Percentiles rank a stretch among this genome's conserved stretches.
Evolutionary conservation across 1,140 invertebrate genomes (phyloP).

Genomic region (Globodera ellingtonae): DNA sequence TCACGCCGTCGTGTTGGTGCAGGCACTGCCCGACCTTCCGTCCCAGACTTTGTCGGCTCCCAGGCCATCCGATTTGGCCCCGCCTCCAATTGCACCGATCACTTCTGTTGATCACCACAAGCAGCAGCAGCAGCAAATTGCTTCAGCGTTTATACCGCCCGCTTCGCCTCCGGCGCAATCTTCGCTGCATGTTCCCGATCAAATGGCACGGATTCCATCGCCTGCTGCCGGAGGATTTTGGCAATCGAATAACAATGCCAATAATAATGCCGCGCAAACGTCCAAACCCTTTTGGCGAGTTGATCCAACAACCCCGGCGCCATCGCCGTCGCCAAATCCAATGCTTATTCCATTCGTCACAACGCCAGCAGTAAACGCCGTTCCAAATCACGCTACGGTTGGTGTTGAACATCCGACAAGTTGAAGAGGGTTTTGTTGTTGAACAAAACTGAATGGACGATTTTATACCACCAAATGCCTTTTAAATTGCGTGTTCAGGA

Average conservation of each 20-base stretch:
- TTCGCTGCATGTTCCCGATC: neutral
- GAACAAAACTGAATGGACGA: neutral
- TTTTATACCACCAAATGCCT: too few species aligned
- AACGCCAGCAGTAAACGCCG: neutral
- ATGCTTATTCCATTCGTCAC: neutral
- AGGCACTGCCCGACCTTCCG: slow-evolving; percentile 33
- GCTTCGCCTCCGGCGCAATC: slow-evolving; percentile 8
- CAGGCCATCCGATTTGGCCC: neutral
- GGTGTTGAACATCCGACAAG: neutral
- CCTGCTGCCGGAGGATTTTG: neutral
- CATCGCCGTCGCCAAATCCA: neutral
- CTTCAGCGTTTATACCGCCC: neutral
- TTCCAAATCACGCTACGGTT: slow-evolving; percentile 2
- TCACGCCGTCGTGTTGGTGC: slow-evolving; percentile 54
- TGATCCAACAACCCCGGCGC: neutral
- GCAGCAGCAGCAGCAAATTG: neutral
- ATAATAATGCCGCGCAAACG: neutral
- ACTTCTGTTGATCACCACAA: neutral
- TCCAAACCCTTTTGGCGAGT: neutral
- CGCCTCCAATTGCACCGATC: neutral
- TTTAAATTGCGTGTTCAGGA: slow-evolving; percentile 43
- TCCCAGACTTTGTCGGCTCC: neutral
- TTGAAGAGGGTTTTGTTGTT: neutral
- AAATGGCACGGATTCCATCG: neutral
- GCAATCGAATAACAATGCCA: neutral